Evolutionary conservation across 2,888 invertebrate species (phyloP).

Genomic region (Cephus runcator): DNA sequence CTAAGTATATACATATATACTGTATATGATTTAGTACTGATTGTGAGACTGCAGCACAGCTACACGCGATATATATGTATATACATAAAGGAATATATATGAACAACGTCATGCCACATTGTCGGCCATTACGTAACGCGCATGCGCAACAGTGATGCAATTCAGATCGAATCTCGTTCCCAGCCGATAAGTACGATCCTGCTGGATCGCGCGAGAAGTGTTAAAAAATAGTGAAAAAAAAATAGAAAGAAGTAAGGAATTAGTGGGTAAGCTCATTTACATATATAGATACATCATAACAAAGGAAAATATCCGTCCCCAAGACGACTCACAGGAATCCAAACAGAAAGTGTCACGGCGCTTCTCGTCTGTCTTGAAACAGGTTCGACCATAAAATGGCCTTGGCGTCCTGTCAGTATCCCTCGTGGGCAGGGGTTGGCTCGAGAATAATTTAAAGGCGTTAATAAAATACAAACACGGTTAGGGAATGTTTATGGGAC

Average conservation of each 20-base stretch:
- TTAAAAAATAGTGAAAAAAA: not conserved
- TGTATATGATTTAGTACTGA: conserved; percentile 25
- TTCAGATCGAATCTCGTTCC: conserved; percentile 46
- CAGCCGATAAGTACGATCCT: conserved; percentile 26
- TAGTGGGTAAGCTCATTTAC: not conserved
- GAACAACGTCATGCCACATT: conserved; percentile 29
- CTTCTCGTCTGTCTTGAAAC: not conserved
- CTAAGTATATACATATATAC: conserved; percentile 30
- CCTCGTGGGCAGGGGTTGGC: not conserved
- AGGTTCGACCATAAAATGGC: not conserved
- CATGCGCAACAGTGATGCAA: conserved; percentile 44
- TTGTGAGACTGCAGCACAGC: conserved; percentile 12
- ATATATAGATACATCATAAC: not conserved
- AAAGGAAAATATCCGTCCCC: not conserved
- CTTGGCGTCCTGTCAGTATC: not conserved
- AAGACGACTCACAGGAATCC: not conserved
- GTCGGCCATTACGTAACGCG: conserved; percentile 45
- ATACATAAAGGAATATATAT: not conserved
- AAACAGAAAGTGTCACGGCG: not conserved
- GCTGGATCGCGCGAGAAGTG: not conserved
- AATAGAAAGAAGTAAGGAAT: not conserved
- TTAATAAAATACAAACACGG: conserved; percentile 12
- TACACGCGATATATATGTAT: conserved; percentile 21
- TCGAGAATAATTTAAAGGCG: not conserved
- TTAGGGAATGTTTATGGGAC: conserved; percentile 29